Conservation (phyloP, 2,888 invertebrate genomes). For the Podabrus alpinus region DNA sequence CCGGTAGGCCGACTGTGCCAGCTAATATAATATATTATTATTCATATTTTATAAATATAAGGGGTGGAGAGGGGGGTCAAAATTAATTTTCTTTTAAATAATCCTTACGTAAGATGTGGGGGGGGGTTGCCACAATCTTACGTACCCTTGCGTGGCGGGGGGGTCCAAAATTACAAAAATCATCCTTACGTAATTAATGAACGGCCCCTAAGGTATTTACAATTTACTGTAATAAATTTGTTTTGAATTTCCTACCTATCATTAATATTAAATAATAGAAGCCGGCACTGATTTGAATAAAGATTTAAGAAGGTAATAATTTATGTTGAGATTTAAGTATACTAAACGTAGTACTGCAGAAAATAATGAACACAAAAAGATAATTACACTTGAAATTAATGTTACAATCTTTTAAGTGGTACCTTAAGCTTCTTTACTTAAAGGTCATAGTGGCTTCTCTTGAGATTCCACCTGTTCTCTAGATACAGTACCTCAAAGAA, state of each 20-base stretch:
- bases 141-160: no score
- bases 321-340: neutral
- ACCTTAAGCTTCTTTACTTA: neutral
- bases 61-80: no score
- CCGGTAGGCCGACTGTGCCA: no score
- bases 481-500: slow-evolving; percentile 2
- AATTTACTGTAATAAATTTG: neutral
- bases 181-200: no score
- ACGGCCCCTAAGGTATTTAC: no score
- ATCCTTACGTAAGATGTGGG: no score
- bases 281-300: neutral
- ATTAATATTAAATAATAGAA: neutral
- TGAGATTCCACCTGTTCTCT: neutral
- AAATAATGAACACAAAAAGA: neutral
- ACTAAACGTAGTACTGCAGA: neutral
- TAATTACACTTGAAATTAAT: neutral
- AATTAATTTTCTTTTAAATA: no score
- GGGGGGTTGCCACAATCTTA: no score
- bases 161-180: no score
- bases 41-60: no score
- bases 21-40: no score
- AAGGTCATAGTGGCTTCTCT: neutral
- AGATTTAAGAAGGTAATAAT: neutral
- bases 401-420: neutral
- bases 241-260: neutral